Base-by-base conservation (phyloP, 2,888 invertebrate species). In the Phania funesta region DNA sequence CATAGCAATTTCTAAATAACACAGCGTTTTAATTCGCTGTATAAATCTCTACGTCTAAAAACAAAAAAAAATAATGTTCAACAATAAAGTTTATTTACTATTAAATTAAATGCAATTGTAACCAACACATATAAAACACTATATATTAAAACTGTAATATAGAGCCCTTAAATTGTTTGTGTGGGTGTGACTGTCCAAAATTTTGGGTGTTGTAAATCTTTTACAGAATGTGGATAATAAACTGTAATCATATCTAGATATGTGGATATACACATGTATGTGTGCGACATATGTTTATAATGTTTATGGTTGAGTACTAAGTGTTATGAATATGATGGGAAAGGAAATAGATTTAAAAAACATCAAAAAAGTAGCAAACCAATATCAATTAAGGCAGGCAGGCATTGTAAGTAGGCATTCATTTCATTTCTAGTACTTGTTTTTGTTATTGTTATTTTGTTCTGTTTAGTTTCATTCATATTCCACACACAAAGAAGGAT, bases 331-430 rank as follows among this genome's bases (percentile, higher is more conserved):
- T 56, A 26, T 70, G 35, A 41, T 60, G 76, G 75, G 76, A 80
- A 52, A 67, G 71, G 64, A 75, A 70, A 78, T 78, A 78, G 78
- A 82, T 76, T 71, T 78, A 79, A 65, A 71, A 82, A 82, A 84
- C 84, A 82, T 80, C 75, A 84, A 82, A 84, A 82, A 84, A 80
- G 54, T 84, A 82, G 84, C 86, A 86, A 86, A 86, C 86, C 86
- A 86, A 86, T 86, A 84, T 80, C 83, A 86, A 85, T 78, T 82
- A 80, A 83, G 83, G 83, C 83, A 83, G 86, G 85, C 86, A 86
- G 86, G 85, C 86, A 86, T 85, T 85, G 74, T 84, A 86, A 85
- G 84, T 84, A 84, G 85, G 84, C 85, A 84, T 73, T 84, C 85
- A 86, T 86, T 86, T 85, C 86, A 83, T 77, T 83, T 80, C 76